Evolutionary conservation across 1,140 invertebrate species (phyloP), one percentile per base, ranked within the genome.

Genomic region (Procambarus clarkii): DNA sequence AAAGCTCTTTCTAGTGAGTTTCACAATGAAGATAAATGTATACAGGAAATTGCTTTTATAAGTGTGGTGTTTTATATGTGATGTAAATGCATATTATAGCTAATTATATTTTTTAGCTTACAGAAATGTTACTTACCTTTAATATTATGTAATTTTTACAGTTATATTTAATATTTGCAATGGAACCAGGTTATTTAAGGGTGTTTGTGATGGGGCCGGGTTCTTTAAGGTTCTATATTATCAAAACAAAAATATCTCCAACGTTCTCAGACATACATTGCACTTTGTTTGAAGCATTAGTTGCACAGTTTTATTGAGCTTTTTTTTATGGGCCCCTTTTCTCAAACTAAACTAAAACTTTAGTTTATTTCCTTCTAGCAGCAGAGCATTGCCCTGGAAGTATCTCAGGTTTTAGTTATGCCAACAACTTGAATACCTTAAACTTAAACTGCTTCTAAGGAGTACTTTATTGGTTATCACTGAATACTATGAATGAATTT

Each of bases 381-480:
- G 79, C 79, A 44, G 3, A 81, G 48, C 54, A 81, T 15, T 81
- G 79, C 79, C 79, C 79, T 81, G 79, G 79, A 81, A 24, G 79
- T 81, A 81, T 58, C 79, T 48, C 79, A 81, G 79, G 79, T 81
- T 81, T 54, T 81, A 48, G 79, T 58, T 81, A 48, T 81, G 18
- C 48, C 13, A n/a, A 54, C 18, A 34, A 58, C 48, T 50, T 58
- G 24, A 48, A 44, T 24, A n/a, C 79, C n/a, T 58, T 81, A 54
- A 50, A 48, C 78, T 69, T 69, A 69, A 24, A 74, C 69, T 74
- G 69, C 69, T 74, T 44, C 34, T 74, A 74, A 74, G 69, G 21
- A 69, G 64, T 13, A 21, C 64, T 74, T 74, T 7, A 34, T 34
- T 34, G 24, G 24, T 34, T 24, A 74, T 74, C 69, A 74, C 34